Evolutionary conservation across 2,113 vertebrate genomes (phyloP), one percentile per base, ranked within the genome.

Genomic region (Polyodon spathula): DNA sequence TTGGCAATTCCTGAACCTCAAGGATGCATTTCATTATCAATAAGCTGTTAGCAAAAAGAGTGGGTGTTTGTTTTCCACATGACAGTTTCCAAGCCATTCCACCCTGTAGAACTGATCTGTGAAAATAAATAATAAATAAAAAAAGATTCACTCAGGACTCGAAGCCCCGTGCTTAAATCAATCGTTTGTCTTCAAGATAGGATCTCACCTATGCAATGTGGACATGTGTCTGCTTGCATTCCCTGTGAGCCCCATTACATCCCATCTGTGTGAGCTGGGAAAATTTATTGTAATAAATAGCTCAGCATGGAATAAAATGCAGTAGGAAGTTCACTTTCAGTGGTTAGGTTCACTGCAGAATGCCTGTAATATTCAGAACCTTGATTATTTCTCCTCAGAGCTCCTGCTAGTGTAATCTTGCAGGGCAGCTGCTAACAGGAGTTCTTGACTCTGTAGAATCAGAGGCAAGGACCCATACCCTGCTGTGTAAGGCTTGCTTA

Each of bases 191-290:
- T 40, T 48, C 63, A 55, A 15, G 8, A 12, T 14, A 54, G 1
- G 51, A 52, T 61, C 15, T 59, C 63, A 63, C 37, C 73, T 67
- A 37, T 60, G 63, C 70, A 66, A 12, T 40, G 27, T 27, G 27
- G 2, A 0, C 14, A 4, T 16, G 5, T 5, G 14, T 11, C 54
- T 44, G 17, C 39, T 15, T 16, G 17, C 40, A 40, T 41, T 58
- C 56, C 56, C n/a, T 43, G 40, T 27, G 14, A 50, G 48, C 48
- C 14, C 14, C 48, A 50, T 50, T 10, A 10, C 2, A 50, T 50
- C 15, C 15, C 12, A 3, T 50, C 48, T 6, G 1, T 50, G 48
- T 27, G 27, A 27, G 27, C 27, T n/a, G 15, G 12, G 48, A 50
- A n/a, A 6, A 50, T 14, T 50, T 50, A 6, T 10, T 6, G 10